Conservation (phyloP, 2,113 vertebrate genomes). For the Leptodactylus fuscus region DNA sequence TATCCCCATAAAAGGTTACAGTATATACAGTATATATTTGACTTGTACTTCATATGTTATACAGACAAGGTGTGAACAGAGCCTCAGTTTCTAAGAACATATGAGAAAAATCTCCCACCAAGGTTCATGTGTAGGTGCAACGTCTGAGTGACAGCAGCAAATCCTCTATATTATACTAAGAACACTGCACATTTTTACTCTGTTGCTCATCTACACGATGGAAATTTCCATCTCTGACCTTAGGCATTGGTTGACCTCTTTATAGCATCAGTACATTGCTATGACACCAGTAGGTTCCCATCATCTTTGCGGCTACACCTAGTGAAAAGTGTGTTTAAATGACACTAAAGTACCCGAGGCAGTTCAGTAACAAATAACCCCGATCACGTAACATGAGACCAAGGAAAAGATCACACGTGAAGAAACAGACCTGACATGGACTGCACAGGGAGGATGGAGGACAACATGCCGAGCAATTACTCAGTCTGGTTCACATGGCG, state of each 20-base stretch:
- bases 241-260: not conserved
- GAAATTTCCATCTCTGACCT: not conserved
- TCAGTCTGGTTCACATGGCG: not conserved
- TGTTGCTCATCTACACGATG: slow-evolving; percentile 4
- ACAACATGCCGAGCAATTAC: not conserved
- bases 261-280: not conserved
- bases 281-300: slow-evolving; percentile 8
- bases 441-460: not conserved
- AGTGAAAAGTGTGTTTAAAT: not conserved
- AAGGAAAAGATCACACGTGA: not conserved
- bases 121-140: not conserved
- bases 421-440: not conserved
- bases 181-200: not conserved
- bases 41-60: too few relatives aligned
- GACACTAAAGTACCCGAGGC: slow-evolving; percentile 4
- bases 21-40: too few relatives aligned
- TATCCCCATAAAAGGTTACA: too few relatives aligned
- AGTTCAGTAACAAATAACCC: not conserved
- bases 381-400: not conserved
- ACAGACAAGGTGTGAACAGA: too few relatives aligned
- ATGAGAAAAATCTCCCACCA: not conserved
- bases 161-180: not conserved
- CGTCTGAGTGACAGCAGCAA: not conserved
- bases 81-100: too few relatives aligned
- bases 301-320: not conserved